A percentile compares a stretch with the other conserved stretches of the same genome.
These are phyloP conservation scores for Tinamus major DNA, from an alignment of 2,797 vertebrate species.

Conservation along the genomic window DNA sequence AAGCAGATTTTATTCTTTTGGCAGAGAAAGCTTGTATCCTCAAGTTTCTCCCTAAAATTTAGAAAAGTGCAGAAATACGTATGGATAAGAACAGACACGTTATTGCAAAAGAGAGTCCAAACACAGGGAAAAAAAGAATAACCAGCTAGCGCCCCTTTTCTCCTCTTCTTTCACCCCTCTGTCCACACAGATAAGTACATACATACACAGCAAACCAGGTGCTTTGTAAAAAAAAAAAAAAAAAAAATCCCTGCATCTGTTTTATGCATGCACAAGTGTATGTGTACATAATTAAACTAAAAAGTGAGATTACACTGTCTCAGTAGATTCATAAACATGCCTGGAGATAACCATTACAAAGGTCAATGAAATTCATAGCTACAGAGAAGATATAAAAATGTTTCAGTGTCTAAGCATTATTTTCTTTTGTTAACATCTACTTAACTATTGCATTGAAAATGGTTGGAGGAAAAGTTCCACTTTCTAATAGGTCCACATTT, in stretches of 20 bases:
- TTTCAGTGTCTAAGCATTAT: neutral
- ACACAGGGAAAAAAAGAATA: neutral
- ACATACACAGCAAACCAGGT: neutral
- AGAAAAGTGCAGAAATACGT: neutral
- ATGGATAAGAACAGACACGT: neutral
- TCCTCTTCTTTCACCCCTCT: neutral
- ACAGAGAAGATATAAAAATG: neutral
- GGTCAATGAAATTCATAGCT: neutral
- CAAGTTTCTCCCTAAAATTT: neutral
- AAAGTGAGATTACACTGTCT: constrained; percentile 7
- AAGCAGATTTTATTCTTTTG: neutral
- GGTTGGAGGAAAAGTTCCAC: neutral
- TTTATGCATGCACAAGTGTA: neutral
- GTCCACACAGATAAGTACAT: neutral
- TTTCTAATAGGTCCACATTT: neutral
- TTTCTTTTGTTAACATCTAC: neutral
- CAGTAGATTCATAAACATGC: neutral
- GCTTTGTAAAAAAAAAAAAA: neutral
- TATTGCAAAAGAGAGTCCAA: neutral
- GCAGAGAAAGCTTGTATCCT: neutral
- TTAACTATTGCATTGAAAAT: neutral
- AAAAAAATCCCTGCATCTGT: neutral
- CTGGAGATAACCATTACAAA: constrained; percentile 2
- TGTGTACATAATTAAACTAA: neutral
- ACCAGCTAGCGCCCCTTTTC: neutral